These are phyloP conservation scores for Tuta absoluta DNA, from an alignment of 2,888 invertebrate genomes.

Conservation along the genomic window DNA sequence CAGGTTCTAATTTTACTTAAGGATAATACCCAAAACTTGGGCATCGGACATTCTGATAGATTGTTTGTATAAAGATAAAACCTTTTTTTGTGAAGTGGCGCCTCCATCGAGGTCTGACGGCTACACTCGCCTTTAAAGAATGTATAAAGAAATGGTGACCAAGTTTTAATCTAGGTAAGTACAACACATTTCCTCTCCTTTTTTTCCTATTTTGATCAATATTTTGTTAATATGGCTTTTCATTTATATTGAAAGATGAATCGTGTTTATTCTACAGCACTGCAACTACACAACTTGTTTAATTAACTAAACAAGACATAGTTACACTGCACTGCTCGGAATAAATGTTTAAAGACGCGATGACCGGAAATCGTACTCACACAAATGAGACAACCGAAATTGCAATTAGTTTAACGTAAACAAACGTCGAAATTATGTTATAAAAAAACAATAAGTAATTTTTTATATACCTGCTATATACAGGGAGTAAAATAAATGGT, in stretches of 20 bases:
- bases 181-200: background rate
- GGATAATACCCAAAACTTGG: too few species aligned
- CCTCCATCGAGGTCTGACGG: too few species aligned
- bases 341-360: conserved; percentile 38
- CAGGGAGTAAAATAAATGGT: too few species aligned
- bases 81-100: too few species aligned
- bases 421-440: conserved; percentile 10
- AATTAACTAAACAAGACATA: conserved; percentile 66
- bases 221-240: background rate
- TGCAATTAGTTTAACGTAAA: background rate
- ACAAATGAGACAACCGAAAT: background rate
- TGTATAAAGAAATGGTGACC: background rate
- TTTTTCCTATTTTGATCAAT: background rate
- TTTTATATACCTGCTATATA: too few species aligned
- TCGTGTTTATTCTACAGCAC: conserved; percentile 24
- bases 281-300: conserved; percentile 68
- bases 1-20: too few species aligned
- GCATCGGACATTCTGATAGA: too few species aligned
- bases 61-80: too few species aligned
- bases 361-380: conserved; percentile 49
- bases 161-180: background rate
- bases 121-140: too few species aligned
- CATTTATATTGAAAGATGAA: background rate
- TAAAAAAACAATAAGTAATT: too few species aligned
- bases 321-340: conserved; percentile 47